Percentiles rank a stretch among this genome's conserved stretches.
These are phyloP conservation scores for Pyrocephalus nanus DNA, from an alignment of 2,797 vertebrate genomes.

Conservation along the genomic window DNA sequence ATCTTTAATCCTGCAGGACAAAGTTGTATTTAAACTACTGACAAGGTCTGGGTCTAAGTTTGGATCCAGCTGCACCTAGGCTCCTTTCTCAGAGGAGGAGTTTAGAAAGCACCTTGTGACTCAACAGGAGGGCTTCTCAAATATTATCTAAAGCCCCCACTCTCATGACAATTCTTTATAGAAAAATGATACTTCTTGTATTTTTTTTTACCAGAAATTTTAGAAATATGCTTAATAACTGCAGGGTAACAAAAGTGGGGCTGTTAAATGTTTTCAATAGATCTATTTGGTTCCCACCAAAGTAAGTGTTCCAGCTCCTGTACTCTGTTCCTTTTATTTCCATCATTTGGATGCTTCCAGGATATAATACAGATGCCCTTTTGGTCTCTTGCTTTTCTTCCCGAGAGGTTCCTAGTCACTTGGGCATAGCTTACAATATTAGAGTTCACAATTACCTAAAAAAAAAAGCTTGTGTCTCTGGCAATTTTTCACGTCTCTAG, in stretches of 20 bases:
- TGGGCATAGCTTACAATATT: not conserved
- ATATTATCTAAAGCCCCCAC: not conserved
- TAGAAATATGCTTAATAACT: not conserved
- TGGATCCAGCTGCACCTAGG: not conserved
- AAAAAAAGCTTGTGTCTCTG: not conserved
- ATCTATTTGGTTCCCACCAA: not conserved
- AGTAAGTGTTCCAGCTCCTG: not conserved
- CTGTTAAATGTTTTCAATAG: not conserved
- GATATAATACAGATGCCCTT: not conserved
- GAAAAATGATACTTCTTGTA: not conserved
- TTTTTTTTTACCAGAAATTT: not conserved
- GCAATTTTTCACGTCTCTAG: not conserved
- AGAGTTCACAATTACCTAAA: not conserved
- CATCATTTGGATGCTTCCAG: not conserved
- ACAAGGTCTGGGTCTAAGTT: not conserved
- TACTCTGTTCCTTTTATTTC: not conserved
- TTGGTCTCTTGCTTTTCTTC: not conserved
- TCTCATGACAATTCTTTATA: not conserved
- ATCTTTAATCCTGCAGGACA: not conserved
- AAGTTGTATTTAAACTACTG: not conserved
- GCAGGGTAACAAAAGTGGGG: not conserved
- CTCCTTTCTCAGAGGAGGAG: not conserved
- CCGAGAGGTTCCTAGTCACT: not conserved
- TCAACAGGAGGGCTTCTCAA: not conserved
- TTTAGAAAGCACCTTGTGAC: not conserved